A percentile compares a stretch with the other conserved stretches of the same genome.
These are phyloP conservation scores for Selene dorsalis DNA, from an alignment of 2,797 vertebrate genomes.

Conservation along the genomic window DNA sequence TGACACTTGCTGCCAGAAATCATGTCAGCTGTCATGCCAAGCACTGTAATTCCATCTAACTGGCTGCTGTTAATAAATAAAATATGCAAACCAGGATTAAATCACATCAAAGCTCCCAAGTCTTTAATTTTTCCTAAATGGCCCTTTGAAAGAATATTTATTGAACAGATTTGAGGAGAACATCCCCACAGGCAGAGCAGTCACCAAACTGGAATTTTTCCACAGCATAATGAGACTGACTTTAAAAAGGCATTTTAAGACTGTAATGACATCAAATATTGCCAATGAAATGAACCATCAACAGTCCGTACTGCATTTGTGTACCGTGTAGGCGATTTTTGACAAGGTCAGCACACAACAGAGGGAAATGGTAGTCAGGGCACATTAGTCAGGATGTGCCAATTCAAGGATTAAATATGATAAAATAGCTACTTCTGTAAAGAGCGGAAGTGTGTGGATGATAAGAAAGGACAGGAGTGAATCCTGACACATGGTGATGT, in stretches of 20 bases:
- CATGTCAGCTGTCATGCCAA: slow-evolving; percentile 28
- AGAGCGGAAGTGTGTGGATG: not conserved
- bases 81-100: slow-evolving; percentile 60
- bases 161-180: slow-evolving; percentile 52
- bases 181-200: slow-evolving; percentile 31
- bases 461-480: not conserved
- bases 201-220: slow-evolving; percentile 32
- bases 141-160: slow-evolving; percentile 59
- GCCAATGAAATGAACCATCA: slow-evolving; percentile 21
- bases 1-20: slow-evolving; percentile 54
- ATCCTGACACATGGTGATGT: not conserved
- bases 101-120: slow-evolving; percentile 37
- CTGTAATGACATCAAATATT: slow-evolving; percentile 37
- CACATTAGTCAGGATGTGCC: not conserved
- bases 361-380: not conserved
- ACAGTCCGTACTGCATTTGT: not conserved
- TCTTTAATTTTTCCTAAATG: slow-evolving; percentile 60
- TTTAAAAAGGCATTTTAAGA: slow-evolving; percentile 19
- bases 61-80: slow-evolving; percentile 59
- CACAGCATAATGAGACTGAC: slow-evolving; percentile 12
- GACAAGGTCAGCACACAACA: not conserved
- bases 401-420: not conserved
- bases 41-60: slow-evolving; percentile 44
- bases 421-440: not conserved
- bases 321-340: not conserved